Conservation (phyloP, 2,888 invertebrate species). For the Lamellibrachia satsuma region DNA sequence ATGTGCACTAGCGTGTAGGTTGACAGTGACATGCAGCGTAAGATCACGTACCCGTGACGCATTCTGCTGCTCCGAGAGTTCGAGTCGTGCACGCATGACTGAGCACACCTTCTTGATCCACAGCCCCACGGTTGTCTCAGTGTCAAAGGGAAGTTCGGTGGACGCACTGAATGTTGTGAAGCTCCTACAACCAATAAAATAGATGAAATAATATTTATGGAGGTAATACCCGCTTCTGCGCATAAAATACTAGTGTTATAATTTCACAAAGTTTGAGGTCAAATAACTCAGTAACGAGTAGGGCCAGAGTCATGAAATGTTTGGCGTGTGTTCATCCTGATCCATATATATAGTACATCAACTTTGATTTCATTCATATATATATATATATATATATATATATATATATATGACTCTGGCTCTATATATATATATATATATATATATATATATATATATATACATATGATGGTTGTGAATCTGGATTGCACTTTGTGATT, state of each 20-base stretch:
- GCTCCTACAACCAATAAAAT: constrained; percentile 61
- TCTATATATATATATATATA: no score
- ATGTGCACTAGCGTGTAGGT: background rate
- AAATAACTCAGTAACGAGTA: no score
- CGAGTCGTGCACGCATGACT: constrained; percentile 65
- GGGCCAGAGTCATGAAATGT: no score
- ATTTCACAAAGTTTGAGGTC: no score
- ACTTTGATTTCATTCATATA: no score
- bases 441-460: no score
- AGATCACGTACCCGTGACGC: background rate
- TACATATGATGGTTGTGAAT: no score
- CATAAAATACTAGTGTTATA: background rate
- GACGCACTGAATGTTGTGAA: constrained; percentile 69
- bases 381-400: no score
- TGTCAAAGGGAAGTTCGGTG: constrained; percentile 71
- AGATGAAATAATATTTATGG: background rate
- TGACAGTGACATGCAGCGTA: background rate
- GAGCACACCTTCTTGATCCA: constrained; percentile 89
- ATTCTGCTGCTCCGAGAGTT: background rate
- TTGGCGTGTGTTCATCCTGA: no score
- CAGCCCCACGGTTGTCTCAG: constrained; percentile 83
- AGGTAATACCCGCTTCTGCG: background rate
- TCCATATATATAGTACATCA: no score
- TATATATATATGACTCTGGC: no score
- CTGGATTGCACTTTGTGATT: no score